Evolutionary conservation across 2,113 vertebrate species (phyloP), one percentile per base, ranked within the genome.

Genomic region (Lota lota): DNA sequence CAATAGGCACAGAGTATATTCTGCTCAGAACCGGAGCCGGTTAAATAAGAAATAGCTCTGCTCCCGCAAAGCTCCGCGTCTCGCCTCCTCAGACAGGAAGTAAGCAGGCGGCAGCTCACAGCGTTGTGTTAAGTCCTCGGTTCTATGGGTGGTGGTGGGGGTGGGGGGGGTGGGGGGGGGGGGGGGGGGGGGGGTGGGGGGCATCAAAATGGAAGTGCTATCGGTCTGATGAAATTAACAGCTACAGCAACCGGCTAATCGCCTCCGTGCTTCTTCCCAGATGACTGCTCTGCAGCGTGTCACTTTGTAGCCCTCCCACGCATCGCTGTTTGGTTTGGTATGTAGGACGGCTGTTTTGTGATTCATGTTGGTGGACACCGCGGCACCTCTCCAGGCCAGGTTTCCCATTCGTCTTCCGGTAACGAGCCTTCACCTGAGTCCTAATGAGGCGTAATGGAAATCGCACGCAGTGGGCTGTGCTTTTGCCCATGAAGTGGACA

Each of bases 391-490:
- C 79, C 88, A 77, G 79, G 67, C 63, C 14, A 36, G 73, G 10
- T 28, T 64, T 83, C 72, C 66, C 78, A 87, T 90, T 87, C 74
- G 81, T 91, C 90, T 88, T 83, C 65, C 75, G 65, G 79, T 91
- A 92, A 92, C 81, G 80, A 90, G 86, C 82, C 81, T 83, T 92
- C 86, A 83, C 80, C 83, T 82, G 61, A 70, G 70, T 81, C 75
- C 80, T 90, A 88, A 91, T 63, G 75, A 91, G 88, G 78, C 77
- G 81, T 88, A 84, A 90, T 89, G 85, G 83, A 73, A 74, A 64
- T 53, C 24, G 58, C 1, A 53, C 65, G 80, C 60, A 57, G 60
- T 62, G 51, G 56, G 82, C 74, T 69, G 57, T 67, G 63, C 62
- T 14, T 57, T 67, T 72, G 77, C 69, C 69, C 64, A 50, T 54